phyloP scores from a whole-genome alignment of 2,113 vertebrate species.

The Trachemys scripta region DNA sequence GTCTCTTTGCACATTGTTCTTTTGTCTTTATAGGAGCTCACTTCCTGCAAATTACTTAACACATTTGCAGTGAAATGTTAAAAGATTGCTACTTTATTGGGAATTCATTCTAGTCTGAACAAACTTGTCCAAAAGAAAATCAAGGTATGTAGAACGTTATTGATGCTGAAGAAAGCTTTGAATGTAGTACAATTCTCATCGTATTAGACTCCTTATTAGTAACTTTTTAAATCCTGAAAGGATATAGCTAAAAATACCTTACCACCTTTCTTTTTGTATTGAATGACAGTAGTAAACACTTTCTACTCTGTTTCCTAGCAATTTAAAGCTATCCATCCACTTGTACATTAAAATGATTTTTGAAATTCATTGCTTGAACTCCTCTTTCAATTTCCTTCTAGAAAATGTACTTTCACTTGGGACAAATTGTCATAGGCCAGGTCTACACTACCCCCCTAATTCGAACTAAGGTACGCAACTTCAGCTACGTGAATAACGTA shows the following conservation, averaged over 20 bases:
- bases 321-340: background rate
- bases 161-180: background rate
- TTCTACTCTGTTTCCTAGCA: background rate
- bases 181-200: background rate
- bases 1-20: background rate
- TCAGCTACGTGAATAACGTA: no score
- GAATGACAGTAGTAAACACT: background rate
- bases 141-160: background rate
- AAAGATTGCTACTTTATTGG: background rate
- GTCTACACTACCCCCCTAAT: no score
- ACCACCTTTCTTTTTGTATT: background rate
- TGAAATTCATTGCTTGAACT: background rate
- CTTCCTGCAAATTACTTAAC: background rate
- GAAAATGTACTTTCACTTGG: background rate
- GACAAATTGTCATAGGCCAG: background rate
- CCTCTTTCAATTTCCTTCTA: background rate
- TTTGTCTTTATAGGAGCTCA: conserved; percentile 16
- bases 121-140: background rate
- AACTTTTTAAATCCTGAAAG: background rate
- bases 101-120: background rate
- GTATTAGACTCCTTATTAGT: background rate
- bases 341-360: background rate
- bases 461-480: no score
- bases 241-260: background rate
- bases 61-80: background rate